These are phyloP conservation scores for Aethina tumida DNA, from an alignment of 1,140 invertebrate species.

Conservation along the genomic window DNA sequence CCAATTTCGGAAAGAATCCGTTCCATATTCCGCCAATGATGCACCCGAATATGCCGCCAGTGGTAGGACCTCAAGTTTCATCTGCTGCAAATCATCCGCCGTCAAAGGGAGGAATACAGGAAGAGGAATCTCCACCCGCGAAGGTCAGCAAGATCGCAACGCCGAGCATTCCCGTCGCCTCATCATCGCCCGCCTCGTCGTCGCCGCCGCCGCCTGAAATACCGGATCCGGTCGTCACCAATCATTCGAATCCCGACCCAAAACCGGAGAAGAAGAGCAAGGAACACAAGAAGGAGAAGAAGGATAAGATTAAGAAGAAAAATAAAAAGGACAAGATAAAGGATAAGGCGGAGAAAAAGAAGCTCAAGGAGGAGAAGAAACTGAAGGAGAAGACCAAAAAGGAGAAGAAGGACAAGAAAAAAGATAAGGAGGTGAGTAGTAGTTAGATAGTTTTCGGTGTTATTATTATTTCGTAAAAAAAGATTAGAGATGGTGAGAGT, in stretches of 20 bases:
- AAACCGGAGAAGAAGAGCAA: constrained; percentile 34
- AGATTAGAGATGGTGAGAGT: constrained; percentile 37
- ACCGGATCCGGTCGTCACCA: constrained; percentile 14
- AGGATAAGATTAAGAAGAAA: constrained; percentile 47
- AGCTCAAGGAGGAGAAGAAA: constrained; percentile 48
- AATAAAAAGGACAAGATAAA: constrained; percentile 46
- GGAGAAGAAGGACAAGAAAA: constrained; percentile 47
- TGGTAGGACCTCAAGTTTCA: constrained; percentile 33
- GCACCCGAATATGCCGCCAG: constrained; percentile 28
- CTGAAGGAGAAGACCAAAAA: constrained; percentile 47
- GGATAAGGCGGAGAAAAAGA: constrained; percentile 46
- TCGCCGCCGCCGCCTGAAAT: constrained; percentile 14
- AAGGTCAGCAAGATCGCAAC: no score
- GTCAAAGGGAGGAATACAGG: constrained; percentile 15
- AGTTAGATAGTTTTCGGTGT: no score
- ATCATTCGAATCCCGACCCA: constrained; percentile 4
- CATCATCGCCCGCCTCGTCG: constrained; percentile 5
- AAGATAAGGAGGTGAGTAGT: constrained; percentile 32
- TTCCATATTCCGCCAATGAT: constrained; percentile 39
- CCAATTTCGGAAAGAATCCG: constrained; percentile 43
- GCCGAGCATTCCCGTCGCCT: constrained; percentile 16
- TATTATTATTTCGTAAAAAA: no score
- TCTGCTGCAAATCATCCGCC: no score
- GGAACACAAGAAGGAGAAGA: constrained; percentile 67
- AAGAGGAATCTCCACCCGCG: constrained; percentile 13